Conservation (phyloP, 2,888 invertebrate species). For the Boloria euphrosyne region DNA sequence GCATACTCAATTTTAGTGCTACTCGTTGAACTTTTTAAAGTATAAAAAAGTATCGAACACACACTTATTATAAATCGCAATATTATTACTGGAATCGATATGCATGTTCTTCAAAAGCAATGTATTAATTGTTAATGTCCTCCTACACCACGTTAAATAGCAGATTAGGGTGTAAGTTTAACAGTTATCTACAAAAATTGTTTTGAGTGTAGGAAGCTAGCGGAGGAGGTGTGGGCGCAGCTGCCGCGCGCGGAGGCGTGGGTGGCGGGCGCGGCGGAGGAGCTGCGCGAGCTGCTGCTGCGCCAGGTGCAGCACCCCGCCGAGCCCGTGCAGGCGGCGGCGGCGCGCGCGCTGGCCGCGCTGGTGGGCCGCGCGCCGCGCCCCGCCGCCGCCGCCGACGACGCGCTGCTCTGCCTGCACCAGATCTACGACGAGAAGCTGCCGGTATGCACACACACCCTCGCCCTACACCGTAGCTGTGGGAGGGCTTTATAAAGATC, state of each 20-base stretch:
- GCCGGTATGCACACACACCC: conserved; percentile 82
- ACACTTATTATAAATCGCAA: too few relatives aligned
- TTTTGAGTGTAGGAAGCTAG: conserved; percentile 62
- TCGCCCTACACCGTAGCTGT: too few relatives aligned
- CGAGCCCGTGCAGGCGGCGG: conserved; percentile 91
- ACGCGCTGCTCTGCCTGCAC: conserved; percentile 85
- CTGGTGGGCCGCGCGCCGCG: conserved; percentile 64
- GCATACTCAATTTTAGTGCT: too few relatives aligned
- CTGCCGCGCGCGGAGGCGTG: conserved; percentile 57
- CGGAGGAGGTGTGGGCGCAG: conserved; percentile 61
- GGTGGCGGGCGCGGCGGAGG: conserved; percentile 58
- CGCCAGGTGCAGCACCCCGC: conserved; percentile 90
- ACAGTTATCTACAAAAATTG: not conserved
- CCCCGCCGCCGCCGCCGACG: conserved; percentile 49
- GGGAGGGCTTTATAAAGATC: too few relatives aligned
- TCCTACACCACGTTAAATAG: too few relatives aligned
- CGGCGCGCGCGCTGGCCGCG: conserved; percentile 88
- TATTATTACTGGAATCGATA: too few relatives aligned
- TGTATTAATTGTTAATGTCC: too few relatives aligned
- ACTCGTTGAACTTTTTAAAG: too few relatives aligned
- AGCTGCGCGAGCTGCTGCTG: conserved; percentile 82
- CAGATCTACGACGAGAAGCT: conserved; percentile 89
- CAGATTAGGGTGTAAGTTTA: not conserved
- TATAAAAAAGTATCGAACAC: too few relatives aligned
- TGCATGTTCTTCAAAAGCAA: too few relatives aligned